Base-by-base conservation (phyloP, 1,140 invertebrate genomes). In the Drosophila ogumai region DNA sequence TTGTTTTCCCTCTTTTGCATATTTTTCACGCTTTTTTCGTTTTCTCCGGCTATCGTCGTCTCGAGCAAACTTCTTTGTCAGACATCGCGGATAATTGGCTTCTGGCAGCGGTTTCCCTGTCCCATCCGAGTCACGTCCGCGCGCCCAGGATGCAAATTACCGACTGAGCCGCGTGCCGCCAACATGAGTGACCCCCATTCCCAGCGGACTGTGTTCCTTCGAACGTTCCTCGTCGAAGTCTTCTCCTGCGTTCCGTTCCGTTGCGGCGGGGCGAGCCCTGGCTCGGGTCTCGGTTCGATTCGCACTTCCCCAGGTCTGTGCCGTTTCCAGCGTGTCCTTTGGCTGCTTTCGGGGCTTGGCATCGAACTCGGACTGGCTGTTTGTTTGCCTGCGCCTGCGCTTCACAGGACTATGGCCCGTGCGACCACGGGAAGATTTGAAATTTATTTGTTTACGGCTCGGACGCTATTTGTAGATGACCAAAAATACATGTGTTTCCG, bases 121-220 rank as follows among this genome's bases (percentile, higher is more conserved):
- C 19, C 55, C 43, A 63, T 66, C 76, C 81, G 66, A 65, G 74
- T 79, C 85, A 90, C 84, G 84, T 88, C 84, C 84, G 58, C 55
- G 65, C 77, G 69, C 57, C 59, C 72, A 84, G 81, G 81, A 88
- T 90, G 81, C 85, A 90, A 84, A 90, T 88, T 81, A 84, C 84
- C 85, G 41, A 85, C 84, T 88, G 56, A 88, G 66, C 61, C 61
- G 85, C 65, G 41, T 66, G 52, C 80, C 64, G 46, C 13, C 65
- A 34, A 41, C 22, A 56, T 38, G 77, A 71, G 69, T 63, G 80
- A 74, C 32, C 32, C 52, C 49, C 73, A 71, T 56, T 47, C 74
- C 74, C 52, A 38, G 41, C 47, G 40, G 46, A 52, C 25, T 52
- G 40, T 46, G 44, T 72, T 68, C 49, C 50, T 32, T 60, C 46